These are phyloP conservation scores for Nannospalax galili DNA, from an alignment of 2,113 vertebrate genomes.

Conservation along the genomic window DNA sequence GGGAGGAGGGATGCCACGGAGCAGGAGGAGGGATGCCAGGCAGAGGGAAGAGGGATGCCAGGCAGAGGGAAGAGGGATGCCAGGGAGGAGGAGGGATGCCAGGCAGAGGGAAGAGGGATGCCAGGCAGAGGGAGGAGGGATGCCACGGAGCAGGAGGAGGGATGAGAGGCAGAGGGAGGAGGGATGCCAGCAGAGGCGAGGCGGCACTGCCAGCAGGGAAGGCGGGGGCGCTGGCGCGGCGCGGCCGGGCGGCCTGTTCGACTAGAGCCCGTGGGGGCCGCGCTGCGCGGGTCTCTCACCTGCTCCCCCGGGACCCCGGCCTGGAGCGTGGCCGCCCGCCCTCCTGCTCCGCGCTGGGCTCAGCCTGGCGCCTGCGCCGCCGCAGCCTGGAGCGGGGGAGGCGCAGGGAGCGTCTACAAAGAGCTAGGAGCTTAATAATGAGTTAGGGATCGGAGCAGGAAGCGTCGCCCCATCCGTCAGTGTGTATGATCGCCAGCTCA, in stretches of 20 bases:
- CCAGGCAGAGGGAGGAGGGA: background rate
- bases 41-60: too few relatives aligned
- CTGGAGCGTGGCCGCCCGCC: background rate
- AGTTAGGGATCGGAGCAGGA: conserved; percentile 77
- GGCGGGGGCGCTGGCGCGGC: conserved; percentile 57
- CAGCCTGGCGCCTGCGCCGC: conserved; percentile 78
- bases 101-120: background rate
- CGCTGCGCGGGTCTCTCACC: conserved; percentile 75
- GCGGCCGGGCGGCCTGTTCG: conserved; percentile 44
- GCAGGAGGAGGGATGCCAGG: background rate
- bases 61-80: background rate
- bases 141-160: background rate
- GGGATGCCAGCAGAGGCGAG: conserved; percentile 46
- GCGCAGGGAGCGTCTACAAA: conserved; percentile 82
- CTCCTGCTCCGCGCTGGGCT: conserved; percentile 20
- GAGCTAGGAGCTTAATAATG: conserved; percentile 65
- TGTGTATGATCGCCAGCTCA: background rate
- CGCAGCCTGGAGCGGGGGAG: conserved; percentile 74
- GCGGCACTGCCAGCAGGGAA: conserved; percentile 44
- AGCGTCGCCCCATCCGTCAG: background rate
- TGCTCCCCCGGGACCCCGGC: conserved; percentile 72
- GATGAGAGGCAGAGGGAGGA: background rate
- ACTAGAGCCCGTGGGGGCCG: conserved; percentile 48
- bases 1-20: background rate
- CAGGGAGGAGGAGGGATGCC: background rate